Evolutionary conservation across 2,797 vertebrate species (phyloP), one percentile per base, ranked within the genome.

Genomic region (Smutsia temminckii): DNA sequence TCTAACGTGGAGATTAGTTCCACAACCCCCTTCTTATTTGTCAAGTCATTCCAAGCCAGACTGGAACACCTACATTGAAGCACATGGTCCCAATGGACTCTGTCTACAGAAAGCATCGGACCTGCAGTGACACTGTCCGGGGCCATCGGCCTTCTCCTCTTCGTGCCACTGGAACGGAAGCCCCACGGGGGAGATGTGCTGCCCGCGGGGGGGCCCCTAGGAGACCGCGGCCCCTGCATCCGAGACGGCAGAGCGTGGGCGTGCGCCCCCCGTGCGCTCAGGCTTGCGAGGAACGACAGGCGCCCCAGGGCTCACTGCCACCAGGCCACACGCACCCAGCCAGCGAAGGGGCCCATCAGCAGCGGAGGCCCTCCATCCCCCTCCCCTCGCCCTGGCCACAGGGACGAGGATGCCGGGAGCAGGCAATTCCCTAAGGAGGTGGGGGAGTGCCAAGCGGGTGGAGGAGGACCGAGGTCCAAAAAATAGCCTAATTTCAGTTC

Each of bases 251-350:
- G n/a, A 46, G 12, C 3, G 8, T 5, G 5, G 18, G 23, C 16
- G 17, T 1, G 46, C 3, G 72, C 1, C 6, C 5, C 0, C 14
- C 4, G 4, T 1, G 12, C 37, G 10, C 17, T 42, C 27, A 9
- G 29, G 14, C 63, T 2, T 27, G 64, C 0, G 4, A 40, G 29
- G 55, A 7, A 32, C 7, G 0, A 69, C 23, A 11, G 46, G 46
- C 11, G 11, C 46, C 46, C 46, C 46, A 46, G 46, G 46, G 46
- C 46, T 14, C 14, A 57, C 61, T 16, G 5, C 6, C 61, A 37
- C 5, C 10, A 16, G 0, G 34, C 12, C 27, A 5, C 23, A 18
- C 10, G 40, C 25, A 27, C 27, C 4, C 5, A 49, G 53, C 17
- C 72, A 57, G 11, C 14, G 5, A 49, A 14, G 17, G 66, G 66